These are phyloP conservation scores for Deilephila elpenor DNA, from an alignment of 2,888 invertebrate genomes.

Conservation along the genomic window DNA sequence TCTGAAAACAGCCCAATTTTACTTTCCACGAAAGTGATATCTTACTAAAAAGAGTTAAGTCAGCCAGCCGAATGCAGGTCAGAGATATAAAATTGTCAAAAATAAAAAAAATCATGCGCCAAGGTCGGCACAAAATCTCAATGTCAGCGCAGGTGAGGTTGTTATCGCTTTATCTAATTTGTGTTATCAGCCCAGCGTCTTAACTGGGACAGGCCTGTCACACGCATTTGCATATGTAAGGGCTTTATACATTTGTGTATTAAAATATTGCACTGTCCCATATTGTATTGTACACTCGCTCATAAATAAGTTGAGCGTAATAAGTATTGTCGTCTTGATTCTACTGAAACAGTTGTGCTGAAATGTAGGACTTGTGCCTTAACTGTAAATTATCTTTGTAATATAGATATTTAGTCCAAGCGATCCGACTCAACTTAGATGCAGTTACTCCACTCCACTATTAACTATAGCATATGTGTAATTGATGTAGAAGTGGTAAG, in stretches of 20 bases:
- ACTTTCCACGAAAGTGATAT: not conserved
- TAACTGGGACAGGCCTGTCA: slow-evolving; percentile 70
- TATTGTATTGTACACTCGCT: too few relatives aligned
- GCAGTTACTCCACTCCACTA: too few relatives aligned
- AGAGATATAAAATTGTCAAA: slow-evolving; percentile 26
- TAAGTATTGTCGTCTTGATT: too few relatives aligned
- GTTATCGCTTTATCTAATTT: slow-evolving; percentile 75
- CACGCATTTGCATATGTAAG: slow-evolving; percentile 51
- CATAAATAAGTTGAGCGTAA: too few relatives aligned
- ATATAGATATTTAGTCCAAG: too few relatives aligned
- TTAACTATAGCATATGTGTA: too few relatives aligned
- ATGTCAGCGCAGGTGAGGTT: slow-evolving; percentile 72
- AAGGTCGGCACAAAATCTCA: slow-evolving; percentile 65
- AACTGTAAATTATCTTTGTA: too few relatives aligned
- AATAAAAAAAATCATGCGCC: slow-evolving; percentile 40
- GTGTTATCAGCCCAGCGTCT: slow-evolving; percentile 63
- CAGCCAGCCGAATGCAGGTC: slow-evolving; percentile 8
- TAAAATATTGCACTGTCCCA: slow-evolving; percentile 19
- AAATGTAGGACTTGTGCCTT: too few relatives aligned
- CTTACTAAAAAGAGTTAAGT: not conserved
- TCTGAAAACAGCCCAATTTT: too few relatives aligned
- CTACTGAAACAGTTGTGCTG: too few relatives aligned
- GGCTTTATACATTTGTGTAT: slow-evolving; percentile 36
- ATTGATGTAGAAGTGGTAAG: too few relatives aligned
- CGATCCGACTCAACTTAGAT: too few relatives aligned